Percentiles rank a stretch among this genome's conserved stretches.
phyloP scores from a whole-genome alignment of 2,113 vertebrate genomes.

The Psettodes erumei region DNA sequence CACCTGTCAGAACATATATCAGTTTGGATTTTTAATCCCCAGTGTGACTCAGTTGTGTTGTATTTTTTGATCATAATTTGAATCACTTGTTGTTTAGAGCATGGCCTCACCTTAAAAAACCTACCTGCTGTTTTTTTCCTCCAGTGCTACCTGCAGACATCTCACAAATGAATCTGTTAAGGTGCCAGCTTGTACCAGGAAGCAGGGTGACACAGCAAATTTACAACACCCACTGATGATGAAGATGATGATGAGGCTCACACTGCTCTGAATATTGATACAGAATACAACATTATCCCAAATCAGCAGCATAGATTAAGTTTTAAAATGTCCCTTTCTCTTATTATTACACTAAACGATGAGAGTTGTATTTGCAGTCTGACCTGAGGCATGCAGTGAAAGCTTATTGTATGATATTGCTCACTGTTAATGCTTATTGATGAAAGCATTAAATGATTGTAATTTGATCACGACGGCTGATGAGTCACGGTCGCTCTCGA shows the following conservation, averaged over 20 bases:
- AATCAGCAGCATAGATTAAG: background rate
- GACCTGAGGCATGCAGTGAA: background rate
- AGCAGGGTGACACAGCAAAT: constrained; percentile 74
- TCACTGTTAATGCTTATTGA: constrained; percentile 22
- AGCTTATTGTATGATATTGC: background rate
- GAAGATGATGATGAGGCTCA: constrained; percentile 40
- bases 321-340: background rate
- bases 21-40: background rate
- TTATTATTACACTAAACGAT: background rate
- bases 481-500: constrained; percentile 65
- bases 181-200: constrained; percentile 34
- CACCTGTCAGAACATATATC: background rate
- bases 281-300: background rate
- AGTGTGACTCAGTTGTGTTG: background rate
- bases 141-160: background rate
- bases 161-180: background rate
- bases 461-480: constrained; percentile 40
- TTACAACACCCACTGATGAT: constrained; percentile 20
- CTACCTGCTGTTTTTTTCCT: background rate
- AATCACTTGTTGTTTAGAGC: background rate
- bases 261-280: too few relatives aligned
- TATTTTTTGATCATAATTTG: background rate
- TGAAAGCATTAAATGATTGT: constrained; percentile 38
- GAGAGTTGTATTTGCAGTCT: background rate
- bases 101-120: background rate